Percentiles rank a stretch among this genome's conserved stretches.
Evolutionary conservation across 2,797 vertebrate genomes (phyloP).

Genomic region (Takifugu ocellatus): DNA sequence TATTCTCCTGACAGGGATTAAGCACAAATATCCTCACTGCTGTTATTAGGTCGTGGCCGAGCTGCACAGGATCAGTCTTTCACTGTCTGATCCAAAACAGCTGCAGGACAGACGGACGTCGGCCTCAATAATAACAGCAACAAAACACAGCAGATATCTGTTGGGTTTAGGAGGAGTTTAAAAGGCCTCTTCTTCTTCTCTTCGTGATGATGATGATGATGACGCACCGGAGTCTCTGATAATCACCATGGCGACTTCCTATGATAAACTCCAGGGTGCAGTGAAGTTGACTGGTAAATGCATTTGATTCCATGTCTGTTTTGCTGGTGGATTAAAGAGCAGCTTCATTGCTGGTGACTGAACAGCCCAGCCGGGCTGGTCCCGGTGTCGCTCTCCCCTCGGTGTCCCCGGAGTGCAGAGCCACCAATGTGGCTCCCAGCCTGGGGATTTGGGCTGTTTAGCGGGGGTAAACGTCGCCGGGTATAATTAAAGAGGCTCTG

Average conservation of each 20-base stretch:
- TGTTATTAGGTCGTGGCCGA: constrained; percentile 56
- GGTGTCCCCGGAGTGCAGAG: constrained; percentile 13
- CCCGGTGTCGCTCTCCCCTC: too few species aligned
- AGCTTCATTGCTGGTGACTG: too few species aligned
- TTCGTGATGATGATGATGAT: not conserved
- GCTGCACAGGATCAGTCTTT: constrained; percentile 48
- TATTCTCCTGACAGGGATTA: constrained; percentile 61
- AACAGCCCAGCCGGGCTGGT: too few species aligned
- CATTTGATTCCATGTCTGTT: not conserved
- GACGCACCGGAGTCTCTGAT: constrained; percentile 1
- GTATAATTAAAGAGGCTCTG: constrained; percentile 66
- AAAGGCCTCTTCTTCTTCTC: constrained; percentile 11
- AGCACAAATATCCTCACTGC: constrained; percentile 53
- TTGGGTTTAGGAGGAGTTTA: constrained; percentile 28
- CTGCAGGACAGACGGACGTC: constrained; percentile 33
- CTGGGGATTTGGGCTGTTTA: constrained; percentile 20
- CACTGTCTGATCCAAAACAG: constrained; percentile 25
- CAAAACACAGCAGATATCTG: constrained; percentile 41
- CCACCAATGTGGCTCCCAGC: constrained; percentile 22
- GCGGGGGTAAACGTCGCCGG: constrained; percentile 40
- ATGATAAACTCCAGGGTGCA: constrained; percentile 1
- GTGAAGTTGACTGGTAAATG: not conserved
- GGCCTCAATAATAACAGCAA: constrained; percentile 41
- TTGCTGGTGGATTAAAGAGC: too few species aligned
- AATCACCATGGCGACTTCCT: not conserved